Base-by-base conservation (phyloP, 2,797 vertebrate species). In the Pantherophis alleghaniensis region DNA sequence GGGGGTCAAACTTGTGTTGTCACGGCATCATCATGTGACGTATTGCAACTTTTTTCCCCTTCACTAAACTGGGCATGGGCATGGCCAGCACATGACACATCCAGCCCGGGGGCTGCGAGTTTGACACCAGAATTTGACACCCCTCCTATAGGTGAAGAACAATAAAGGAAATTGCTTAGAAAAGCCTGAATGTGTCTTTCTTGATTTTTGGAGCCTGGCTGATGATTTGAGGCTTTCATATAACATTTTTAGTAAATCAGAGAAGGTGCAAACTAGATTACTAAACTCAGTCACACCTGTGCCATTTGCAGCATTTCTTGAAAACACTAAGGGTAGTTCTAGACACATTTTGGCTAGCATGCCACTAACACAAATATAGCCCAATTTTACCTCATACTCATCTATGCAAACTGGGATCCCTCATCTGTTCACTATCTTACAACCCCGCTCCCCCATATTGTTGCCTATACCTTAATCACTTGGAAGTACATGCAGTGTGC, bases 21-120 rank as follows among this genome's bases (percentile, higher is more conserved):
- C 55, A 55, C 12, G 2, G 12, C 55, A 0, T 12, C 55, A 7
- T 55, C 53, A 55, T 11, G 2, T 13, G 55, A 55, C 3, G 7
- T 55, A 55, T 55, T 11, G 12, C 2, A 2, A 55, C 12, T 55
- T 55, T 55, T 55, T 10, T 2, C 55, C 55, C 55, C 55, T 12
- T 55, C 12, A 11, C 0, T 55, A 55, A 55, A 55, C 12, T 2
- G 11, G 55, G 12, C 7, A 1, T 57, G 5, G 16, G 18, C 57
- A 20, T 57, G 57, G 57, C 57, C 57, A 57, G 16, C 18, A 5
- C 6, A 18, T 20, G 57, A 20, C 1, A 1, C 57, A 59, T 20
- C 57, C 6, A 2, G 57, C 57, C 18, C 18, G 0, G 1, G 9
- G 5, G 16, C 56, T 4, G 5, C 16, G 5, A 59, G 18, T 59